Conservation (phyloP, 2,113 vertebrate genomes). For the Parus major region DNA sequence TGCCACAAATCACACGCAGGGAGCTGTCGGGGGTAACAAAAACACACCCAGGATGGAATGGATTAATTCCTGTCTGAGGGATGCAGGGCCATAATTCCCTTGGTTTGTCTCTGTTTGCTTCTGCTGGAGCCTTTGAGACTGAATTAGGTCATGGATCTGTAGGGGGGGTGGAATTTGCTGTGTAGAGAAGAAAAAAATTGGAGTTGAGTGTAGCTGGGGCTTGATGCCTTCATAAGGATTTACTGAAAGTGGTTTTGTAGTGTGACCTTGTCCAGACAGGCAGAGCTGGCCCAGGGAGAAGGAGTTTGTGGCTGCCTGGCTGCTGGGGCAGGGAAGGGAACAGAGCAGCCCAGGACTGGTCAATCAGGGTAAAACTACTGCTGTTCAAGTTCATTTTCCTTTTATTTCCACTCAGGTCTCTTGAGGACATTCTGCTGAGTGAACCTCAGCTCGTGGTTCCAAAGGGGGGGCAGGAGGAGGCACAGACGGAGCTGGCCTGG, state of each 20-base stretch:
- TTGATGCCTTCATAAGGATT: slow-evolving; percentile 8
- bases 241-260: not conserved
- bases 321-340: not conserved
- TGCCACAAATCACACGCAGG: not conserved
- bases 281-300: not conserved
- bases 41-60: not conserved
- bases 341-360: not conserved
- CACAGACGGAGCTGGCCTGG: fast-evolving
- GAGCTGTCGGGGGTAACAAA: not conserved
- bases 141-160: slow-evolving; percentile 60
- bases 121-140: slow-evolving; percentile 16
- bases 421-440: not conserved
- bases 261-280: not conserved
- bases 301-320: not conserved
- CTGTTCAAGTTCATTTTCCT: not conserved
- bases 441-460: not conserved
- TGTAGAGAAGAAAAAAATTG: not conserved
- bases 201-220: not conserved
- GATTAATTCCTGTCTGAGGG: not conserved
- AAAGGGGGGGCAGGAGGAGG: not conserved
- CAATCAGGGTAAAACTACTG: not conserved
- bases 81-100: not conserved
- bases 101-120: not conserved
- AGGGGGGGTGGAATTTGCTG: slow-evolving; percentile 14
- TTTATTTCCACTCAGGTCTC: not conserved